phyloP scores from a whole-genome alignment of 1,140 invertebrate species.

The Fopius arisanus region DNA sequence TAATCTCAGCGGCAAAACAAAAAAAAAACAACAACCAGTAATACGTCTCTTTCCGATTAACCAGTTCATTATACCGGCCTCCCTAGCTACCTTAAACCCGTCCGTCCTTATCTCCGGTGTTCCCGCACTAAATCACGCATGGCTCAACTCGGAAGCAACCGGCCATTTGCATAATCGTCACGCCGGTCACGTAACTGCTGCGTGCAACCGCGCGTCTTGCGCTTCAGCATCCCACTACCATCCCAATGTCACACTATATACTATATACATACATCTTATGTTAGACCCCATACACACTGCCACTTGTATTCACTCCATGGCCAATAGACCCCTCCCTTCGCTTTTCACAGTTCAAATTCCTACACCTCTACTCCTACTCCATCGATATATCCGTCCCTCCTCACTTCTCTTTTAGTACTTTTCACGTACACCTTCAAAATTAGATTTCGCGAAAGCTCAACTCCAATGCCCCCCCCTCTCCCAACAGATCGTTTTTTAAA shows the following conservation, averaged over 20 bases:
- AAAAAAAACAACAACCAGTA: not conserved
- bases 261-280: slow-evolving; percentile 4
- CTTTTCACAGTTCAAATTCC: not conserved
- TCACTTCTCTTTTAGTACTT: not conserved
- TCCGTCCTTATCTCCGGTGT: slow-evolving; percentile 28
- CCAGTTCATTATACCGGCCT: slow-evolving; percentile 15
- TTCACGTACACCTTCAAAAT: slow-evolving; percentile 1
- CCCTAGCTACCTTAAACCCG: not conserved
- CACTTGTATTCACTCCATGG: slow-evolving; percentile 8
- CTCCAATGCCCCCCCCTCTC: not conserved
- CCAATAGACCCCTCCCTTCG: not conserved
- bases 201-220: slow-evolving; percentile 30
- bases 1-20: not conserved
- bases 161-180: slow-evolving; percentile 32
- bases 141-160: slow-evolving; percentile 27
- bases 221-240: slow-evolving; percentile 25
- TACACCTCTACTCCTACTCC: not conserved
- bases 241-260: slow-evolving; percentile 4
- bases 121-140: slow-evolving; percentile 32
- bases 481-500: slow-evolving; percentile 9
- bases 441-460: not conserved
- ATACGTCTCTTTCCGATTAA: slow-evolving; percentile 9
- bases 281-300: not conserved
- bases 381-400: not conserved
- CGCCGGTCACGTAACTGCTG: slow-evolving; percentile 31